Conservation (phyloP, 2,113 vertebrate species). For the human region DNA sequence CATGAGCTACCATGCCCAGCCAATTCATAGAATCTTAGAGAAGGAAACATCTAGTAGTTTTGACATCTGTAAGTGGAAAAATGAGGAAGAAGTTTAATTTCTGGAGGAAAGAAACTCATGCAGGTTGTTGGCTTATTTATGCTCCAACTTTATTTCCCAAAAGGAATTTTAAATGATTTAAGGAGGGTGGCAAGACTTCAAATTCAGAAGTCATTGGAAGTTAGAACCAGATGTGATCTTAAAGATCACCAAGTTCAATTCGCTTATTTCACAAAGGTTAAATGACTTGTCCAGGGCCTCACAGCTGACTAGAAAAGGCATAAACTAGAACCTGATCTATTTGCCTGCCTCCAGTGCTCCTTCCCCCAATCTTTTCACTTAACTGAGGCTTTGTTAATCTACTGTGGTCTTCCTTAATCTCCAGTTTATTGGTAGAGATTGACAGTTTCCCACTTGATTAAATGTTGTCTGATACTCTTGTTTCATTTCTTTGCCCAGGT, state of each 20-base stretch:
- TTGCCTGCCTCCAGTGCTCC: neutral
- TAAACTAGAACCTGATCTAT: neutral
- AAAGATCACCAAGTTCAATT: neutral
- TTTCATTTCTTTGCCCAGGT: neutral
- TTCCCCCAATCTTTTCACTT: neutral
- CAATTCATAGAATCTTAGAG: neutral
- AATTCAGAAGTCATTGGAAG: neutral
- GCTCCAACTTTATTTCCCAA: neutral
- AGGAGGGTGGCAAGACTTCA: neutral
- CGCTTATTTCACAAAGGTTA: neutral
- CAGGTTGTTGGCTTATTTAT: neutral
- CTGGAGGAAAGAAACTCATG: neutral
- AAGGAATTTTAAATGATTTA: neutral
- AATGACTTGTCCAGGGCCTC: neutral
- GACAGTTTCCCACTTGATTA: slow-evolving; percentile 19
- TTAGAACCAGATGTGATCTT: neutral
- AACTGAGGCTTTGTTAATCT: neutral
- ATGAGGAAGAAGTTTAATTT: neutral
- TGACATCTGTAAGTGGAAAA: neutral
- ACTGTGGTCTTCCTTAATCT: neutral
- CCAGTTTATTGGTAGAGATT: neutral
- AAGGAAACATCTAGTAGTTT: neutral
- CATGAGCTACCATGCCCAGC: too few relatives aligned
- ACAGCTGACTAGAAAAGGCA: neutral
- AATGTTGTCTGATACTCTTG: neutral